Percentiles rank a stretch among this genome's conserved stretches.
Evolutionary conservation across 2,113 vertebrate genomes (phyloP).

Genomic region (Panurus biarmicus): DNA sequence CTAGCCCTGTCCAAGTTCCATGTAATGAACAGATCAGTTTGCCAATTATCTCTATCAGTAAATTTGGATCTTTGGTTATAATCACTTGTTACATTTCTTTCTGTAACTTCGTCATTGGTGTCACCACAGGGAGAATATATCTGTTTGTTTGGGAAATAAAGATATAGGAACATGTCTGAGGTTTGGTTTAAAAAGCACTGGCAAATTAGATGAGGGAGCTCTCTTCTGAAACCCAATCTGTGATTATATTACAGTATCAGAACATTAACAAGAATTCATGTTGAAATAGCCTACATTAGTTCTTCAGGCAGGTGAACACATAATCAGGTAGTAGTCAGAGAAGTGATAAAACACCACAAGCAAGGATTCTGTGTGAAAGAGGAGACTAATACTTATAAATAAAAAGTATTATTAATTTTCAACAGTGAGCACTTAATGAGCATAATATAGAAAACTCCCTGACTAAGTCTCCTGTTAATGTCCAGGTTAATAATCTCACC

Average conservation of each 20-base stretch:
- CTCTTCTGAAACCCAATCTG: neutral
- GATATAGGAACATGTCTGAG: neutral
- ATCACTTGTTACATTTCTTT: neutral
- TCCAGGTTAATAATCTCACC: neutral
- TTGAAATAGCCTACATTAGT: neutral
- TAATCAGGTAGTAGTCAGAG: neutral
- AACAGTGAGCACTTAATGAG: neutral
- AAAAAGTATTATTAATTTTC: neutral
- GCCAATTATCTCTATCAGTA: neutral
- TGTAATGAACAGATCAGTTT: neutral
- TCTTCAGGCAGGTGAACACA: neutral
- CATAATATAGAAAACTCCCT: neutral
- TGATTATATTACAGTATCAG: constrained; percentile 3
- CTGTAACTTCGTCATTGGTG: neutral
- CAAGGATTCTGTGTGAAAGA: neutral
- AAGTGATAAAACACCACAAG: neutral
- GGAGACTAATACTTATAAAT: neutral
- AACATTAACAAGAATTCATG: neutral
- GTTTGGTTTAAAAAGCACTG: constrained; percentile 22
- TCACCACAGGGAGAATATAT: neutral
- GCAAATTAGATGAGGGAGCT: neutral
- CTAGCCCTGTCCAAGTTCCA: neutral
- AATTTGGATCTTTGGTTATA: neutral
- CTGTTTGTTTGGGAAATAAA: neutral
- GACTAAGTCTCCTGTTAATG: neutral